Evolutionary conservation across 2,797 vertebrate species (phyloP).

Genomic region (Falco concolor): DNA sequence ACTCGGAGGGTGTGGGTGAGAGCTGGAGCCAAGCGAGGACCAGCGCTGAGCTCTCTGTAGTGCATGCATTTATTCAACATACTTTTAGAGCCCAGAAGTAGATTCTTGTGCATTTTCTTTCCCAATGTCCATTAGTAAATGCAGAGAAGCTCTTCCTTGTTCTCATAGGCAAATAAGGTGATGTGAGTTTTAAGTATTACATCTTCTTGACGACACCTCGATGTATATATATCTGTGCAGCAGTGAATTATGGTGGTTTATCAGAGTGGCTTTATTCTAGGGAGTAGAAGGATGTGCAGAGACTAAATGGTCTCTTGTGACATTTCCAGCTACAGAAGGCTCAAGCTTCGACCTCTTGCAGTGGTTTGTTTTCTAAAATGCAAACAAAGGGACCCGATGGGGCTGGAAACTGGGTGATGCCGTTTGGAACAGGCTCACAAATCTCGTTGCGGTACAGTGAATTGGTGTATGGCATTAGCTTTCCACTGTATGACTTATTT

Average conservation of each 20-base stretch:
- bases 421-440: not conserved
- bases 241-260: not conserved
- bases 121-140: not conserved
- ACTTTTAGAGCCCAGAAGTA: not conserved
- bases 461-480: not conserved
- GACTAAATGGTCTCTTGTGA: constrained; percentile 13
- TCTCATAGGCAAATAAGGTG: not conserved
- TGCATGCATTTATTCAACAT: rapidly evolving
- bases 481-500: not conserved
- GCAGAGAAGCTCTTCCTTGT: not conserved
- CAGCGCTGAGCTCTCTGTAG: not conserved
- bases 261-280: not conserved
- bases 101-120: not conserved
- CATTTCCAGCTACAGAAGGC: not conserved
- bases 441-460: not conserved
- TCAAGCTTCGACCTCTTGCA: not conserved
- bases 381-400: not conserved
- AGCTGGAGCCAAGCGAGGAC: not conserved
- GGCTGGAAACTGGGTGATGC: not conserved
- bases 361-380: not conserved
- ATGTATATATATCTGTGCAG: not conserved
- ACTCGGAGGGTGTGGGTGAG: rapidly evolving
- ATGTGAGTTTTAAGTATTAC: not conserved
- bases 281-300: not conserved
- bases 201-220: not conserved